Evolutionary conservation across 2,888 invertebrate species (phyloP), one percentile per base, ranked within the genome.

Genomic region (Thecophora atra): DNA sequence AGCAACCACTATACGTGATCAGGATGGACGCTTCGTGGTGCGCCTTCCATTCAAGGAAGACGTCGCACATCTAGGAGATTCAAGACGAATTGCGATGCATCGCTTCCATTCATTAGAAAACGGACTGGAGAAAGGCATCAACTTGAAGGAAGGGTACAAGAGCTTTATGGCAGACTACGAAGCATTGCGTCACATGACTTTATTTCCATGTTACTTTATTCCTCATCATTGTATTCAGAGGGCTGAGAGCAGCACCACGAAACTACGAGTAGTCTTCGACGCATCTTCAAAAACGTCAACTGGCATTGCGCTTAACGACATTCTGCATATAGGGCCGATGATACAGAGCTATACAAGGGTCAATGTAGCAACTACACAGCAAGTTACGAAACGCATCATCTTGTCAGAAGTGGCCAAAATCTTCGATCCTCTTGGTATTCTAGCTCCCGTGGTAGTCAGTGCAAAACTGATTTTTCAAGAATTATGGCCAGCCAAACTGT

Each of bases 221-320:
- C 26, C 58, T 6, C 58, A 58, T 28, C 58, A 58, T 58, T 58
- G 58, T n/a, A 11, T 56, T 26, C n/a, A n/a, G n/a, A n/a, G n/a
- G n/a, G n/a, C n/a, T n/a, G n/a, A n/a, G n/a, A n/a, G n/a, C n/a
- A n/a, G n/a, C n/a, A n/a, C n/a, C n/a, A n/a, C n/a, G n/a, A n/a
- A 47, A 2, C 13, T 47, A 13, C 6, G 6, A 11, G 47, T 47
- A 17, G 47, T 47, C 13, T 58, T 58, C 28, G 58, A 58, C 13
- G 58, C 58, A 24, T 58, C 58, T 28, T 24, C 26, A 26, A 58
- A 58, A 28, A 58, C 28, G 17, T 58, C 24, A 5, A 24, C 28
- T 26, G 58, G 58, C 58, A 58, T 26, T 15, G 24, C 58, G 13
- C 26, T 58, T 15, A 58, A 28, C 24, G 58, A 58, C 17, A 58